phyloP scores from a whole-genome alignment of 2,797 vertebrate species.

The Pipistrellus nathusii region DNA sequence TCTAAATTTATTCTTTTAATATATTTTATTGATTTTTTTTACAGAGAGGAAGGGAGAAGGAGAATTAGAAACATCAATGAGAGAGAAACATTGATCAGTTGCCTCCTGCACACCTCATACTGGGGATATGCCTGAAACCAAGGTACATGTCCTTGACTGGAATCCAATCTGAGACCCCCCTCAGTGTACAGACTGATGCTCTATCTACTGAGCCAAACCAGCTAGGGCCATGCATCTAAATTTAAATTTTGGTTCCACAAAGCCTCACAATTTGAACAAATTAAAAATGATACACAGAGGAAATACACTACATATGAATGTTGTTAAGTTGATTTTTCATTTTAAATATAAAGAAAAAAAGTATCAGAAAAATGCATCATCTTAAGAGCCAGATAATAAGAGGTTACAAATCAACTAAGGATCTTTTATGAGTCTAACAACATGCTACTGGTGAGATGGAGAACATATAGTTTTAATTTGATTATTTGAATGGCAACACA shows the following conservation, averaged over 20 bases:
- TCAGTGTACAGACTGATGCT: no score
- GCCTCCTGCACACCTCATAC: no score
- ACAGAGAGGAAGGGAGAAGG: no score
- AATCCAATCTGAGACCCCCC: no score
- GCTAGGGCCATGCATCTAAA: not conserved
- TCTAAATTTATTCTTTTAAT: not conserved
- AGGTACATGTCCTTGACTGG: no score
- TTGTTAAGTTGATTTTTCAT: not conserved
- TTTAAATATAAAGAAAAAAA: slow-evolving; percentile 16
- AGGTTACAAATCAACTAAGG: not conserved
- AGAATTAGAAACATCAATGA: no score
- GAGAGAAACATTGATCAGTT: no score
- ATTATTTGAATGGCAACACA: slow-evolving; percentile 14
- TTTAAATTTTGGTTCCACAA: slow-evolving; percentile 6
- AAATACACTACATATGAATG: not conserved
- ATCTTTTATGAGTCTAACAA: not conserved
- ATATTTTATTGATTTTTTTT: no score
- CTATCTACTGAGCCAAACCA: no score
- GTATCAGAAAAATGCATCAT: not conserved
- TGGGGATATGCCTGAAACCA: no score
- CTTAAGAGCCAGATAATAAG: not conserved
- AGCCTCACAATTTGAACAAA: not conserved
- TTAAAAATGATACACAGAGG: not conserved
- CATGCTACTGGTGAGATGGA: not conserved
- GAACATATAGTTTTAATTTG: slow-evolving; percentile 23